These are phyloP conservation scores for Microdon myrmicae DNA, from an alignment of 2,888 invertebrate species.

Conservation along the genomic window DNA sequence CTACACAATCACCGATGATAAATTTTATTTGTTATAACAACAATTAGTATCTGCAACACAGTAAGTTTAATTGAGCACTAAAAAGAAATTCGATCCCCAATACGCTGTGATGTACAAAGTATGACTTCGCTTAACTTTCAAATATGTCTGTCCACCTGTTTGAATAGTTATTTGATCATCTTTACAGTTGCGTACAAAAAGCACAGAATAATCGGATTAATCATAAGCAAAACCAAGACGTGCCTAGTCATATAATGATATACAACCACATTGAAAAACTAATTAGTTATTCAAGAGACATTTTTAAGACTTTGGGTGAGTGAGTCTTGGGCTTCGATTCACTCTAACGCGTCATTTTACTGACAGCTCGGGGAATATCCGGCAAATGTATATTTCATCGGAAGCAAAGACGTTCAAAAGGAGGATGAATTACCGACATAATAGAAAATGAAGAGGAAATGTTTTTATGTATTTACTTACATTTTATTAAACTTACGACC, in stretches of 20 bases:
- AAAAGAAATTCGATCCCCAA: constrained; percentile 24
- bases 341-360: too few species aligned
- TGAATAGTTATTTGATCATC: constrained; percentile 21
- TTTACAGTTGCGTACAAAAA: constrained; percentile 15
- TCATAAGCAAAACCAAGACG: constrained; percentile 23
- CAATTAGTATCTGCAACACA: too few species aligned
- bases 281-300: constrained; percentile 35
- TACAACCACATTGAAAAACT: constrained; percentile 8
- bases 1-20: too few species aligned
- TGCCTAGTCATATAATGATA: not conserved
- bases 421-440: constrained; percentile 21
- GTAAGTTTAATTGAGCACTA: constrained; percentile 31
- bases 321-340: too few species aligned
- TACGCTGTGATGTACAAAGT: not conserved
- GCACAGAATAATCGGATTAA: constrained; percentile 38
- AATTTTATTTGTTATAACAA: too few species aligned
- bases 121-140: too few species aligned
- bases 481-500: constrained; percentile 94
- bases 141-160: constrained; percentile 29
- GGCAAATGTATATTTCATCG: constrained; percentile 24
- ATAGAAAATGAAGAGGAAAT: constrained; percentile 7
- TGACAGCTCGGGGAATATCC: constrained; percentile 30
- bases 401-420: too few species aligned
- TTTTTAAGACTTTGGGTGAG: constrained; percentile 16
- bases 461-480: constrained; percentile 70